Percentiles rank a stretch among this genome's conserved stretches.
phyloP scores from a whole-genome alignment of 2,888 invertebrate genomes.

The Euspilapteryx auroguttella region DNA sequence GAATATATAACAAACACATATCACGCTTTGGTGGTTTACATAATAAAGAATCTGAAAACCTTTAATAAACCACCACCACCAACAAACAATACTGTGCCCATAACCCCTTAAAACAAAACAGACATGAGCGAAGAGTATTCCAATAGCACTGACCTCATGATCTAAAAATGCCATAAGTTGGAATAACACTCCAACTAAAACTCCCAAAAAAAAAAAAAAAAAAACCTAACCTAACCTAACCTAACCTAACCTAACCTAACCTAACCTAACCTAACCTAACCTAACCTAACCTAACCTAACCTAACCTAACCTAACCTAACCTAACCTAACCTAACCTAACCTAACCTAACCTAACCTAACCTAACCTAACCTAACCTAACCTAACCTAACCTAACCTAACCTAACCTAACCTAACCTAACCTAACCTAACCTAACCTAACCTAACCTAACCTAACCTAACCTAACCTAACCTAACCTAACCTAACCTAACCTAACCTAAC shows the following conservation, averaged over 20 bases:
- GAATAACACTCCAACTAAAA: too few species aligned
- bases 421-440: constrained; percentile 11
- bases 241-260: constrained; percentile 6
- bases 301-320: constrained; percentile 9
- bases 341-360: constrained; percentile 9
- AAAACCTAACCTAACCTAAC: too few species aligned
- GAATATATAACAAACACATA: too few species aligned
- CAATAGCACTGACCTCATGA: too few species aligned
- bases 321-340: constrained; percentile 7
- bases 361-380: constrained; percentile 11
- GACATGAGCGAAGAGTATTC: too few species aligned
- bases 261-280: constrained; percentile 9
- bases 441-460: constrained; percentile 11
- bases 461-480: constrained; percentile 12
- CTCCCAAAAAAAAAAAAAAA: too few species aligned
- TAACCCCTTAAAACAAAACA: too few species aligned
- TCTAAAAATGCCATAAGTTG: too few species aligned
- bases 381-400: constrained; percentile 9
- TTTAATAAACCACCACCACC: too few species aligned
- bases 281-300: constrained; percentile 9
- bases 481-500: constrained; percentile 12
- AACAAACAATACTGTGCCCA: too few species aligned
- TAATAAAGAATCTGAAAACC: too few species aligned
- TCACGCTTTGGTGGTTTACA: too few species aligned
- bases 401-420: constrained; percentile 11